A percentile compares a stretch with the other conserved stretches of the same genome.
phyloP scores from a whole-genome alignment of 2,888 invertebrate species.

The Stenurella melanura region DNA sequence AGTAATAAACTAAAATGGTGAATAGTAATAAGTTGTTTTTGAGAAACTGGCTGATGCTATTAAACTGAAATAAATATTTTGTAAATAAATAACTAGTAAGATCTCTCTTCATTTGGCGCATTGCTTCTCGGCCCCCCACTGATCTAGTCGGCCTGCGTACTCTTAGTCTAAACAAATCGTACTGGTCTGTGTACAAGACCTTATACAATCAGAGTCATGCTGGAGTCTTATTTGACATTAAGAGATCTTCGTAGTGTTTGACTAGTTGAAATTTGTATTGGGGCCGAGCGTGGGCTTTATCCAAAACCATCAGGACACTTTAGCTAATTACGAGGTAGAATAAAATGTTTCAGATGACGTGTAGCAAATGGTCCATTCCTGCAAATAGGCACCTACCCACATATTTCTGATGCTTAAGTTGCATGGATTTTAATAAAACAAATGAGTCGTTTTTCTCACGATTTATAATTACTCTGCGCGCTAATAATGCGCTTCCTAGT shows the following conservation, averaged over 20 bases:
- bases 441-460: conserved; percentile 63
- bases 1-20: too few relatives aligned
- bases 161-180: background rate
- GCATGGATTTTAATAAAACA: conserved; percentile 49
- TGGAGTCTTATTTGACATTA: conserved; percentile 12
- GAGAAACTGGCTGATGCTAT: too few relatives aligned
- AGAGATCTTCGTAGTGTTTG: background rate
- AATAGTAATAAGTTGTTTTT: too few relatives aligned
- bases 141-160: too few relatives aligned
- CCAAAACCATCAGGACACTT: background rate
- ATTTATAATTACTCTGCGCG: conserved; percentile 68
- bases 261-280: background rate
- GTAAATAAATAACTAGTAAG: too few relatives aligned
- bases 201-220: conserved; percentile 8
- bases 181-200: background rate
- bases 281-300: background rate
- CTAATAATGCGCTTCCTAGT: conserved; percentile 70
- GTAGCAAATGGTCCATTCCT: conserved; percentile 5
- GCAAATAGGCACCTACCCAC: background rate
- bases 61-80: too few relatives aligned
- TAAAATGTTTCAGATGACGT: conserved; percentile 1
- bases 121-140: too few relatives aligned
- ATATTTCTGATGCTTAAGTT: conserved; percentile 25
- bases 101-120: too few relatives aligned
- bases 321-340: conserved; percentile 3